Conservation (phyloP, 1,140 invertebrate genomes). For the Hypothenemus hampei region DNA sequence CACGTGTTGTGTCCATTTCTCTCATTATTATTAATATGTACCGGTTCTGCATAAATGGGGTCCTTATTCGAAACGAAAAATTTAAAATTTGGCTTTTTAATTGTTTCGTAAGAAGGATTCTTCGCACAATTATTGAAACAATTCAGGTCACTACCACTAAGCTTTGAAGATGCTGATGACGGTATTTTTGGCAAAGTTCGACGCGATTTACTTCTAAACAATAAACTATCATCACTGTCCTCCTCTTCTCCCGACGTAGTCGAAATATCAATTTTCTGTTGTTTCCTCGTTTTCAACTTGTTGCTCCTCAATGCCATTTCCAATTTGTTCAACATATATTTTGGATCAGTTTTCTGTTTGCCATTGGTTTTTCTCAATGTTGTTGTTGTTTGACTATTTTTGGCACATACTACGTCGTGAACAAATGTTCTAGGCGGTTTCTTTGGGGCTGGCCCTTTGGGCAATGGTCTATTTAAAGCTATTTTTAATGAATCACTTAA, state of each 20-base stretch:
- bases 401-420: constrained; percentile 36
- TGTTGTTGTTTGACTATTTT: constrained; percentile 24
- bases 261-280: constrained; percentile 29
- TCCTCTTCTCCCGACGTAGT: constrained; percentile 37
- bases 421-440: constrained; percentile 67
- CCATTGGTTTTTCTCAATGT: constrained; percentile 21
- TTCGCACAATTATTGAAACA: constrained; percentile 53
- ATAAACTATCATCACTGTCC: constrained; percentile 38
- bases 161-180: background rate
- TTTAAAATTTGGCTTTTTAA: constrained; percentile 38
- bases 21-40: constrained; percentile 30
- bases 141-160: constrained; percentile 39
- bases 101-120: constrained; percentile 40
- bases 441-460: constrained; percentile 60
- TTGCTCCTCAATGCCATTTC: constrained; percentile 53
- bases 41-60: constrained; percentile 50
- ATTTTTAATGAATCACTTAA: constrained; percentile 55
- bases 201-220: constrained; percentile 32
- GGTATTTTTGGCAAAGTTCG: constrained; percentile 21
- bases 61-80: constrained; percentile 44
- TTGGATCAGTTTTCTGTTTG: constrained; percentile 44
- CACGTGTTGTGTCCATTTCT: constrained; percentile 15
- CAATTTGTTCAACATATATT: constrained; percentile 56
- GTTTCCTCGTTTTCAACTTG: constrained; percentile 39
- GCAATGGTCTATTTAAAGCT: constrained; percentile 58